Base-by-base conservation (phyloP, 2,888 invertebrate species). In the Xanthostigma xanthostigma region DNA sequence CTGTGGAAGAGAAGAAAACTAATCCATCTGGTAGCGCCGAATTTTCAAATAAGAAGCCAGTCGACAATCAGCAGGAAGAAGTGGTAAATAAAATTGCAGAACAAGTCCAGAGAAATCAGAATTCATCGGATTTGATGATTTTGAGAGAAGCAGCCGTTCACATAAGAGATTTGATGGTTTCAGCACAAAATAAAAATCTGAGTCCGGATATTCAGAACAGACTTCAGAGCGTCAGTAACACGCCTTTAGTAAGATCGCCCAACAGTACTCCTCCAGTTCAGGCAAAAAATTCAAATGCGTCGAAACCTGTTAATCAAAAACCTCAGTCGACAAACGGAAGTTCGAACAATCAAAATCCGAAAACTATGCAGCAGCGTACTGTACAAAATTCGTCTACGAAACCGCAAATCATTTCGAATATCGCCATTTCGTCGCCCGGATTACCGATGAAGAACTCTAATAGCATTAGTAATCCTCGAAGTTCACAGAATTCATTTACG, bases 41-140 rank as follows among this genome's bases (percentile, higher is more conserved):
- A 45, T 45, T 53, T 42, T 10, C 45, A 36, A 45, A 49, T 51
- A 50, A 53, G 40, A 44, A 37, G 36, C 40, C 46, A 46, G 40
- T 58, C 58, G 39, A 48, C 49, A 17, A 49, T 50, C 39, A 49
- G 43, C 45, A 47, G 27, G 11, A 17, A 1, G 39, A 47, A 35
- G n/a, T 14, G 14, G 36, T 34, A 34, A 17, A 39, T 9, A 51
- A 51, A 42, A 38, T 44, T 9, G 36, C 10, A 35, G 46, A 51
- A 8, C 45, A 49, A 14, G 43, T 45, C 9, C 41, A 36, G n/a
- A 34, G 44, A 36, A 59, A 60, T 38, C 58, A 53, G n/a, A 49
- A 49, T 47, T 62, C 73, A 53, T 69, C 70, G 50, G 78, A 78
- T 58, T 63, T 79, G 45, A 74, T 77, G 59, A 68, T 77, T 64